Conservation (phyloP, 2,888 invertebrate genomes). For the Volucella bombylans region DNA sequence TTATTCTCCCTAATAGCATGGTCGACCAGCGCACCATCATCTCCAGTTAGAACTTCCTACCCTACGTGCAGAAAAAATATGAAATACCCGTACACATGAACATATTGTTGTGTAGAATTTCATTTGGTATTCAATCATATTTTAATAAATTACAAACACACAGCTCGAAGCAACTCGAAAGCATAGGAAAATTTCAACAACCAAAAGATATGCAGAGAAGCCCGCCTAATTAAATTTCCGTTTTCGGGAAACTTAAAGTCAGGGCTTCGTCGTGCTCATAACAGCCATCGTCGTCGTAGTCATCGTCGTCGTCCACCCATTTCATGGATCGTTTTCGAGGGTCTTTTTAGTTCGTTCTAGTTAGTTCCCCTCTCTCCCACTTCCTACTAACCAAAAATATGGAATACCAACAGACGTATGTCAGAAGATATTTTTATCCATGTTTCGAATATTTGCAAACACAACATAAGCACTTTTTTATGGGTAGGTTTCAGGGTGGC, state of each 20-base stretch:
- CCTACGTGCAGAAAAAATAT: slow-evolving; percentile 17
- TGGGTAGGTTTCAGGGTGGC: neutral
- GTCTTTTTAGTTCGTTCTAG: neutral
- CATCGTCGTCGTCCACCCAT: too few species aligned
- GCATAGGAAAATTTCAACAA: slow-evolving; percentile 22
- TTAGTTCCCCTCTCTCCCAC: neutral
- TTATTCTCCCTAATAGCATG: slow-evolving; percentile 12
- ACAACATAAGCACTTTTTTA: slow-evolving; percentile 31
- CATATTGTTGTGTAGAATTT: slow-evolving; percentile 58
- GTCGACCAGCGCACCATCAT: slow-evolving; percentile 2
- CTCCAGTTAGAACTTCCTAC: slow-evolving; percentile 19
- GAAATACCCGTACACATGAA: neutral
- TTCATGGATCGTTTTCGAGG: slow-evolving; percentile 1
- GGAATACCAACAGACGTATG: neutral
- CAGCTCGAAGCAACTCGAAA: too few species aligned
- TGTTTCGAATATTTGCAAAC: slow-evolving; percentile 42
- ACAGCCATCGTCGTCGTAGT: neutral
- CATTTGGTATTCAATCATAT: slow-evolving; percentile 60
- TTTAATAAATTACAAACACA: slow-evolving; percentile 49
- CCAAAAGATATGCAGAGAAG: neutral
- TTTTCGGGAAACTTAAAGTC: slow-evolving; percentile 46
- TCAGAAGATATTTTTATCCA: slow-evolving; percentile 19
- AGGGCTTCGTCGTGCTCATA: neutral
- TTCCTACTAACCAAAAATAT: neutral
- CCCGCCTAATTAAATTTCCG: slow-evolving; percentile 43